Evolutionary conservation across 2,113 vertebrate species (phyloP).

Genomic region (Chitala chitala): DNA sequence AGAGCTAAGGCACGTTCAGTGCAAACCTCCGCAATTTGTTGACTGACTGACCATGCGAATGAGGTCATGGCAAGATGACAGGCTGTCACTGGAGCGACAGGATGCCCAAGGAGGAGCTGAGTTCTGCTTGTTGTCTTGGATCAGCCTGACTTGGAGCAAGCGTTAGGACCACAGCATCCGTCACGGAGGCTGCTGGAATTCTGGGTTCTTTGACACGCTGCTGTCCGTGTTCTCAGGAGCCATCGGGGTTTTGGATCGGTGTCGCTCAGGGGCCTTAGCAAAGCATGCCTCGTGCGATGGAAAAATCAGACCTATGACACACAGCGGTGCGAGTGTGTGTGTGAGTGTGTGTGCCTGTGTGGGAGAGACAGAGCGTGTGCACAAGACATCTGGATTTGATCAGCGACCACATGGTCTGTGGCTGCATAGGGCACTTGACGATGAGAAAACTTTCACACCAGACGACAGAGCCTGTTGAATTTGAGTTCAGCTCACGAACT

Average conservation of each 20-base stretch:
- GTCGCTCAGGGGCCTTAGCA: background rate
- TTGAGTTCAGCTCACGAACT: conserved; percentile 8
- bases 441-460: conserved; percentile 27
- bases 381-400: conserved; percentile 59
- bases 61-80: background rate
- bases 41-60: background rate
- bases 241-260: background rate
- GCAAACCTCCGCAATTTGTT: background rate
- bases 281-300: conserved; percentile 11
- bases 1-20: background rate
- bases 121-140: conserved; percentile 9
- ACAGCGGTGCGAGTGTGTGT: conserved; percentile 20
- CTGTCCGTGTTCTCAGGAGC: background rate
- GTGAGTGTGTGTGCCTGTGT: conserved; percentile 15
- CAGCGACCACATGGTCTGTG: conserved; percentile 45
- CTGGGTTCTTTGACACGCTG: background rate
- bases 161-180: background rate
- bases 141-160: background rate
- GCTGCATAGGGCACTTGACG: conserved; percentile 25
- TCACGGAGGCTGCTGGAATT: conserved; percentile 9
- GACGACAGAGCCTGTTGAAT: background rate
- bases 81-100: background rate
- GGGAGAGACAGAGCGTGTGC: conserved; percentile 22
- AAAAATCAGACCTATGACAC: conserved; percentile 23
- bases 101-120: background rate